phyloP scores from a whole-genome alignment of 2,888 invertebrate species.

The Gymnoscelis rufifasciata region DNA sequence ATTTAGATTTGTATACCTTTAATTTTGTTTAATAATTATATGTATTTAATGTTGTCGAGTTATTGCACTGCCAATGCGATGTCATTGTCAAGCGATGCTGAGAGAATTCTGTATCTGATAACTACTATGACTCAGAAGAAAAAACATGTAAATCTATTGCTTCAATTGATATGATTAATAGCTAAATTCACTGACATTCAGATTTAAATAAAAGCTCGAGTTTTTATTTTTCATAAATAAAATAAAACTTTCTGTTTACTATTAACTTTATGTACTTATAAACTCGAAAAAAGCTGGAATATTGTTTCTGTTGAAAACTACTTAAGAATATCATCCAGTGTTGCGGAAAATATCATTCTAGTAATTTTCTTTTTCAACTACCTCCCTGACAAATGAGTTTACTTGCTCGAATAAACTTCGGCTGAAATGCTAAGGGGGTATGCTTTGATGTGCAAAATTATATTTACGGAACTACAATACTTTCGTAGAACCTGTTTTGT shows the following conservation, averaged over 20 bases:
- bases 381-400: slow-evolving; percentile 18
- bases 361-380: slow-evolving; percentile 9
- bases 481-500: neutral
- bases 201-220: too few species aligned
- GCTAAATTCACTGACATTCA: too few species aligned
- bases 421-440: slow-evolving; percentile 14
- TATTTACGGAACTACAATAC: too few species aligned
- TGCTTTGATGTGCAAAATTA: slow-evolving; percentile 7
- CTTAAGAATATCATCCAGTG: slow-evolving; percentile 25
- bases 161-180: too few species aligned
- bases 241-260: too few species aligned
- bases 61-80: too few species aligned
- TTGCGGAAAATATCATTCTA: slow-evolving; percentile 16
- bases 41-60: too few species aligned
- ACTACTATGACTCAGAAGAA: too few species aligned
- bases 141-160: neutral
- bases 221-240: neutral
- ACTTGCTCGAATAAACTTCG: slow-evolving; percentile 25
- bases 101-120: too few species aligned
- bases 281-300: slow-evolving; percentile 29
- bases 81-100: too few species aligned
- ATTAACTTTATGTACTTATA: slow-evolving; percentile 11
- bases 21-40: too few species aligned
- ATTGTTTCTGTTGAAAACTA: slow-evolving; percentile 31
- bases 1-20: too few species aligned